A percentile compares a stretch with the other conserved stretches of the same genome.
These are phyloP conservation scores for Muntiacus muntjak DNA, from an alignment of 2,113 vertebrate genomes.

Conservation along the genomic window DNA sequence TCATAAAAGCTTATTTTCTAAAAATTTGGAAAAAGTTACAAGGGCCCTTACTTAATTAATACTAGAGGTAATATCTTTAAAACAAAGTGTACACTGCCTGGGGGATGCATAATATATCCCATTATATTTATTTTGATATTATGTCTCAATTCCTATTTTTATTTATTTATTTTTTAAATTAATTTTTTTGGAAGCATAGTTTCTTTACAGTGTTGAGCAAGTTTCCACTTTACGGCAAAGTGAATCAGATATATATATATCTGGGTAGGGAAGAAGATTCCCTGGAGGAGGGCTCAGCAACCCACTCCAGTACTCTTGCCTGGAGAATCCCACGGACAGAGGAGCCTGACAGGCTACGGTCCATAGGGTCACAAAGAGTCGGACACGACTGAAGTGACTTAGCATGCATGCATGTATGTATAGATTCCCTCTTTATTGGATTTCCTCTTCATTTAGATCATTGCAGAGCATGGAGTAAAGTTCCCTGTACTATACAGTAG, in stretches of 20 bases:
- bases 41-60: not conserved
- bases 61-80: not conserved
- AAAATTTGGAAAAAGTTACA: not conserved
- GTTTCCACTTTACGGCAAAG: not conserved
- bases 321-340: not conserved
- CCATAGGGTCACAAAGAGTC: not conserved
- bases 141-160: not conserved
- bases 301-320: not conserved
- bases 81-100: accelerated
- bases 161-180: not conserved
- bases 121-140: not conserved
- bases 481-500: not conserved
- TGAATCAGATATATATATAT: not conserved
- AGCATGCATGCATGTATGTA: not conserved
- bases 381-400: not conserved
- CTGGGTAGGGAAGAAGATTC: not conserved
- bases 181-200: not conserved
- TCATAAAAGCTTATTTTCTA: not conserved
- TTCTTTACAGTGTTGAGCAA: not conserved
- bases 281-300: not conserved
- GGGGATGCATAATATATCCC: too few relatives aligned
- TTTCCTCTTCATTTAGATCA: not conserved
- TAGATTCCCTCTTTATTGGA: not conserved
- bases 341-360: not conserved
- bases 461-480: not conserved